Evolutionary conservation across 2,113 vertebrate genomes (phyloP).

Genomic region (Pseudois nayaur): DNA sequence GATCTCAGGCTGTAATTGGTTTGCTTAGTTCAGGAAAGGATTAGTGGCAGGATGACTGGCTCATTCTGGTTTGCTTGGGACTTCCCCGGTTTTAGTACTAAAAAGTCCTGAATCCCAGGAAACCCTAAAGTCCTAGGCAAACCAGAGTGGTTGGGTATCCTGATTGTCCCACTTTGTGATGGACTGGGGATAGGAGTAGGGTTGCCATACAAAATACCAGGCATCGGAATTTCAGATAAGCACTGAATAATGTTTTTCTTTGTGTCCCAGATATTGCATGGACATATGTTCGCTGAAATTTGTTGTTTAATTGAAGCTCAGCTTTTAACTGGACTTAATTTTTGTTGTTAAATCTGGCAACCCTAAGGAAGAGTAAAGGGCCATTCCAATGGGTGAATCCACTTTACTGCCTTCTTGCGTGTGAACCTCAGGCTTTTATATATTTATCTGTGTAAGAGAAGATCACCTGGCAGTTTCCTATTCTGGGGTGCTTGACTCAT

Average conservation of each 20-base stretch:
- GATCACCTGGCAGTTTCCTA: background rate
- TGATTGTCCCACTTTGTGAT: background rate
- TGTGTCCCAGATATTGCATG: background rate
- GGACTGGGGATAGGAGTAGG: background rate
- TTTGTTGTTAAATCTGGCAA: background rate
- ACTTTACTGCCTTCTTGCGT: background rate
- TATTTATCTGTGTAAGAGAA: background rate
- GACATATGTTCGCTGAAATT: background rate
- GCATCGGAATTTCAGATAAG: background rate
- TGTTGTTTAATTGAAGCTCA: background rate
- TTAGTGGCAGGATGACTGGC: background rate
- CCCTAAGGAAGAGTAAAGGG: background rate
- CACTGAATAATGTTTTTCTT: background rate
- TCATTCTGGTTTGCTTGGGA: background rate
- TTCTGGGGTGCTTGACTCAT: background rate
- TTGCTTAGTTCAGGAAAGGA: background rate
- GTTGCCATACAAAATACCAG: background rate
- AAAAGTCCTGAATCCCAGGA: background rate
- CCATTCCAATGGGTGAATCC: background rate
- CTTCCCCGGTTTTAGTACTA: background rate
- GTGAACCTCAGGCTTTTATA: background rate
- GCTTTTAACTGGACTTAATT: background rate
- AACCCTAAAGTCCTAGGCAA: background rate
- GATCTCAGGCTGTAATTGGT: background rate
- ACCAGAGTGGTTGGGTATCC: background rate